Conservation (phyloP, 2,797 vertebrate species). For the Ispidina picta region DNA sequence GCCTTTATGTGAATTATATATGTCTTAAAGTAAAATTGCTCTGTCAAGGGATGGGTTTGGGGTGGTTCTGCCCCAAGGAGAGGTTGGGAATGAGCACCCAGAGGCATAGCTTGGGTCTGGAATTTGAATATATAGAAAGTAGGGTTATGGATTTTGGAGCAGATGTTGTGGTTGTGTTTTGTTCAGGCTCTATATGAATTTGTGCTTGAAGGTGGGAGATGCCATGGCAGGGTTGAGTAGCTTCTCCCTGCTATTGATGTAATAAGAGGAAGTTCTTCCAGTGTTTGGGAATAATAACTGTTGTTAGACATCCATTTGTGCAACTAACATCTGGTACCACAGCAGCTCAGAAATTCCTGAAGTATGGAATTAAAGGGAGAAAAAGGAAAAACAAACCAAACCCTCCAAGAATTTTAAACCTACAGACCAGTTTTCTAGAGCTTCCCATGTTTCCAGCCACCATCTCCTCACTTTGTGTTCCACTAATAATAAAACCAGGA, state of each 20-base stretch:
- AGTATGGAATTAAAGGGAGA: neutral
- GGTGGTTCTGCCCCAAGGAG: neutral
- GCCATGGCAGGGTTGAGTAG: neutral
- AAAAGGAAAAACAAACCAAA: too few species aligned
- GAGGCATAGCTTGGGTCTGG: neutral
- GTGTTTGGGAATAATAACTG: neutral
- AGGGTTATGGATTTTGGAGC: neutral
- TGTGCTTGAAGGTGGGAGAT: neutral
- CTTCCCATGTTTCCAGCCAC: neutral
- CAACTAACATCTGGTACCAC: neutral
- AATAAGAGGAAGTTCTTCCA: neutral
- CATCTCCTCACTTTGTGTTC: neutral
- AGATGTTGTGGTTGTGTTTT: neutral
- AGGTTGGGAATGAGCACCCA: neutral
- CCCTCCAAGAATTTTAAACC: neutral
- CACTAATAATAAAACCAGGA: neutral
- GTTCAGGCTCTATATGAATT: neutral
- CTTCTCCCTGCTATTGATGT: fast-evolving
- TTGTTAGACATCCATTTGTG: fast-evolving
- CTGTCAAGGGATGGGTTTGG: neutral
- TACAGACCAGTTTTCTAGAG: neutral
- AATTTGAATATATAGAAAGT: neutral
- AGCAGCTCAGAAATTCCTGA: neutral
- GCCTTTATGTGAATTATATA: neutral
- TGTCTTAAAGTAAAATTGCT: neutral